A percentile compares a stretch with the other conserved stretches of the same genome.
Conservation (phyloP, 2,113 vertebrate species). For the Dolichallabes microphthalmus region DNA sequence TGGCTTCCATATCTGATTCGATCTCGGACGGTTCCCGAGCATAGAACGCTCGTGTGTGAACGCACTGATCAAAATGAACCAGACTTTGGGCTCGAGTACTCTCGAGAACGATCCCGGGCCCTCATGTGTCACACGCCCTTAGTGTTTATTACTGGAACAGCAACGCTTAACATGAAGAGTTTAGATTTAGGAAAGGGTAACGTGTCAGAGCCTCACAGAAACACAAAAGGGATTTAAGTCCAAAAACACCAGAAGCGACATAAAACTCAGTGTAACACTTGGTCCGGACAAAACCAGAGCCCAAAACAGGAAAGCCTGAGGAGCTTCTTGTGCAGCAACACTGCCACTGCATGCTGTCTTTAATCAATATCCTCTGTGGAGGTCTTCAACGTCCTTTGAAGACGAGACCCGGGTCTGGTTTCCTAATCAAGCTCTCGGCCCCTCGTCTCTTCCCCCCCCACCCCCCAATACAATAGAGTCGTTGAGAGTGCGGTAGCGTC, state of each 20-base stretch:
- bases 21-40: no score
- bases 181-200: slow-evolving; percentile 1
- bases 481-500: slow-evolving; percentile 39
- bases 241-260: not conserved
- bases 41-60: no score
- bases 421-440: slow-evolving; percentile 67
- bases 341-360: slow-evolving; percentile 61
- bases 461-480: slow-evolving; percentile 64
- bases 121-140: no score
- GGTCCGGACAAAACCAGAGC: not conserved
- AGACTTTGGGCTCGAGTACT: no score
- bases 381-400: slow-evolving; percentile 70
- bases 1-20: no score
- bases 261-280: not conserved
- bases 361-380: slow-evolving; percentile 72
- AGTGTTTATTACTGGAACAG: not conserved
- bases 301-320: slow-evolving; percentile 22
- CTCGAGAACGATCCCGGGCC: no score
- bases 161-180: not conserved
- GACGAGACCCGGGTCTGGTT: slow-evolving; percentile 69
- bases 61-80: no score
- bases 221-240: not conserved
- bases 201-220: not conserved
- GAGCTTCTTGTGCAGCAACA: slow-evolving; percentile 50
- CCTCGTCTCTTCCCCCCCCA: slow-evolving; percentile 64